These are phyloP conservation scores for Colletes gigas DNA, from an alignment of 1,140 invertebrate species.

Conservation along the genomic window DNA sequence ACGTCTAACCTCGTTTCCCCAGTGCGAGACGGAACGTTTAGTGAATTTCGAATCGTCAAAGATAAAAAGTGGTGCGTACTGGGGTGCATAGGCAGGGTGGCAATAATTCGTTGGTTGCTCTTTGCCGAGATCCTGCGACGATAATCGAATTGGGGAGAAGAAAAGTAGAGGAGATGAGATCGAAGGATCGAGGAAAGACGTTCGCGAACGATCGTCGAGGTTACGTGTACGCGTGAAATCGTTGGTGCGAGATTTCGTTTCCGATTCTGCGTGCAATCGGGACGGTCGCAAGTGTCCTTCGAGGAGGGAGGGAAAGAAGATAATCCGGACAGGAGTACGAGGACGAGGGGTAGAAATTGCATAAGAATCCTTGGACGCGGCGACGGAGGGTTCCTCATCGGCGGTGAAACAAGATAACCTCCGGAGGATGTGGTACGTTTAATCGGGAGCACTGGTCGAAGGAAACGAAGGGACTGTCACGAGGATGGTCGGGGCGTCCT, in stretches of 20 bases:
- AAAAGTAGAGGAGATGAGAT: background rate
- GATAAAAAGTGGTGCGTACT: background rate
- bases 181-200: background rate
- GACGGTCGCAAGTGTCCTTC: conserved; percentile 26
- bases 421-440: conserved; percentile 6
- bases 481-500: conserved; percentile 14
- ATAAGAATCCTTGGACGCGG: conserved; percentile 8
- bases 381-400: background rate
- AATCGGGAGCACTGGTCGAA: conserved; percentile 7
- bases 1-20: background rate
- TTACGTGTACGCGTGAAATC: background rate
- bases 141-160: no score
- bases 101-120: background rate
- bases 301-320: conserved; percentile 17
- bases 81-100: background rate
- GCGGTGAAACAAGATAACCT: background rate
- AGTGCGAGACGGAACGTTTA: background rate
- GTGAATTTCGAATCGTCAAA: background rate
- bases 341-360: background rate
- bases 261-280: background rate
- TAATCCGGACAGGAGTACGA: background rate
- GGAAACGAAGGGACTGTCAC: background rate
- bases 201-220: background rate
- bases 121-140: background rate
- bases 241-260: background rate